Evolutionary conservation across 1,140 invertebrate genomes (phyloP).

Genomic region (Pemphigus obesinymphae): DNA sequence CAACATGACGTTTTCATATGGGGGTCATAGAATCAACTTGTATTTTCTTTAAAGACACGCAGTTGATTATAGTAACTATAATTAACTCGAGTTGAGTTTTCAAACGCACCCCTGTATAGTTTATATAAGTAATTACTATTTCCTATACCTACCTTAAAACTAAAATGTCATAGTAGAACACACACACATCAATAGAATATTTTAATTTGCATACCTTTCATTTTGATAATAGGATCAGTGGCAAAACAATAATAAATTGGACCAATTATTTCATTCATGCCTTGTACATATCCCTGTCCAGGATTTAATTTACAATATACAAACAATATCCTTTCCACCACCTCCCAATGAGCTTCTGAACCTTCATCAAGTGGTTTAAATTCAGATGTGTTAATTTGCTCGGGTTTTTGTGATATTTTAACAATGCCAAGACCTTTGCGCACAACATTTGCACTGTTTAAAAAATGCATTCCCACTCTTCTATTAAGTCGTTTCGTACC

Average conservation of each 20-base stretch:
- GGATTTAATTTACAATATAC: slow-evolving; percentile 97
- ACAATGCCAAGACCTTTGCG: slow-evolving; percentile 81
- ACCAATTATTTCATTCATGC: slow-evolving; percentile 99
- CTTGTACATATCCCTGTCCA: slow-evolving; percentile 95
- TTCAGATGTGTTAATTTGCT: slow-evolving; percentile 67
- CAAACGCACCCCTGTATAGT: no score
- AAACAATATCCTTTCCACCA: slow-evolving; percentile 93
- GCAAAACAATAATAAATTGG: slow-evolving; percentile 98
- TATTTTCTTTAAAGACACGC: no score
- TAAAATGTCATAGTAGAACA: no score
- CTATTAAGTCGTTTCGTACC: slow-evolving; percentile 76
- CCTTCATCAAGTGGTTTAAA: slow-evolving; percentile 77
- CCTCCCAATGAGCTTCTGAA: slow-evolving; percentile 91
- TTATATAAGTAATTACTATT: no score
- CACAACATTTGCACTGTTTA: slow-evolving; percentile 83
- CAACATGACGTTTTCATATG: no score
- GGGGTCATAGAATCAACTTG: no score
- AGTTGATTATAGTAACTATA: no score
- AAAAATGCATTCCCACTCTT: slow-evolving; percentile 76
- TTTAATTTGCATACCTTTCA: slow-evolving; percentile 59
- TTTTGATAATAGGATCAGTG: slow-evolving; percentile 74
- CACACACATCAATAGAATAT: neutral
- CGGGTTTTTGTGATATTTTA: slow-evolving; percentile 65
- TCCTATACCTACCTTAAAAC: no score
- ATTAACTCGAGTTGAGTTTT: no score